Evolutionary conservation across 2,888 invertebrate genomes (phyloP).

Genomic region (Coleophora flavipennella): DNA sequence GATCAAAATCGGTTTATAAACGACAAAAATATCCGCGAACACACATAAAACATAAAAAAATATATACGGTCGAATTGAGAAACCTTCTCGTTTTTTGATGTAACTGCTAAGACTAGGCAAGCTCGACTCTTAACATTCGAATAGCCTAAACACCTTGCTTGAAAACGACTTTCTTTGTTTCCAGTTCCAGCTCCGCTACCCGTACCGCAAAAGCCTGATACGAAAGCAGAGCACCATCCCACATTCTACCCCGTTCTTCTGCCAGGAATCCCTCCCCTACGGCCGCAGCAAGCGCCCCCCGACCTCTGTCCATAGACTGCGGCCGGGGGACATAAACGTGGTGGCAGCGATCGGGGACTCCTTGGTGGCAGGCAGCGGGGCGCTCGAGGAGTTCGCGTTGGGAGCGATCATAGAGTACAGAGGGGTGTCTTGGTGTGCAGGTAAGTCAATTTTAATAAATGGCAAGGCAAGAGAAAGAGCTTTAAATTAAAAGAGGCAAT

Average conservation of each 20-base stretch:
- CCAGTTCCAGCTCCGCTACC: slow-evolving; percentile 61
- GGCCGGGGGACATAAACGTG: slow-evolving; percentile 80
- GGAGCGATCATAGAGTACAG: slow-evolving; percentile 82
- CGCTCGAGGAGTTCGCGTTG: slow-evolving; percentile 79
- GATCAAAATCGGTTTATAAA: too few species aligned
- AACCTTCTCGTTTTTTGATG: too few species aligned
- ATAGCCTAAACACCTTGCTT: too few species aligned
- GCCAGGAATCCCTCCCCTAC: slow-evolving; percentile 50
- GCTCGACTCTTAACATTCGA: too few species aligned
- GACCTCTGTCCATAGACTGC: slow-evolving; percentile 74
- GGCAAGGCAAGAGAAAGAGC: neutral
- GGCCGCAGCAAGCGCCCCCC: slow-evolving; percentile 62
- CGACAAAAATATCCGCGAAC: too few species aligned
- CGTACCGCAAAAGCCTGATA: slow-evolving; percentile 51
- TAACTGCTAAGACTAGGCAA: too few species aligned
- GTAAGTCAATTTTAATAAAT: slow-evolving; percentile 33
- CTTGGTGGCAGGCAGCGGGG: slow-evolving; percentile 80
- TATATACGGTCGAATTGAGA: too few species aligned
- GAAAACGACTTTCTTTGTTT: slow-evolving; percentile 12
- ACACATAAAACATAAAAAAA: too few species aligned
- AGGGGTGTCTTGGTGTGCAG: slow-evolving; percentile 83
- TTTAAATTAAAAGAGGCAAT: too few species aligned
- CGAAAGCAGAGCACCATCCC: slow-evolving; percentile 67
- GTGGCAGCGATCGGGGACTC: slow-evolving; percentile 82
- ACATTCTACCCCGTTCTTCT: slow-evolving; percentile 72